Percentiles rank a stretch among this genome's conserved stretches.
phyloP scores from a whole-genome alignment of 2,888 invertebrate species.

The Dryocosmus kuriphilus region DNA sequence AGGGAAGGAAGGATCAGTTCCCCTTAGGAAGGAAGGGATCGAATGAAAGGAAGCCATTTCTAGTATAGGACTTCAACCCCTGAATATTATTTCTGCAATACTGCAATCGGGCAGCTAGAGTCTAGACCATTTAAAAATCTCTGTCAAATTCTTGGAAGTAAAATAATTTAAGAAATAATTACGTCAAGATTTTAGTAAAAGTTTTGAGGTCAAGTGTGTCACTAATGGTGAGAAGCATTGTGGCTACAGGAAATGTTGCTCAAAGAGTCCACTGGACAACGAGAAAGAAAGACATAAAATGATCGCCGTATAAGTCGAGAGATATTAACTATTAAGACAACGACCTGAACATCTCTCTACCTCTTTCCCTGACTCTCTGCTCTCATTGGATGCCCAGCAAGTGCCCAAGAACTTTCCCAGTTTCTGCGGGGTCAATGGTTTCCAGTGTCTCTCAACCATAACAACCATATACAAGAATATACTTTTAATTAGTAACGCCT shows the following conservation, averaged over 20 bases:
- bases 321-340: slow-evolving; percentile 38
- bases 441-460: slow-evolving; percentile 42
- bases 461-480: slow-evolving; percentile 10
- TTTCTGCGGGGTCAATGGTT: slow-evolving; percentile 47
- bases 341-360: slow-evolving; percentile 18
- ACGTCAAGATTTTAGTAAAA: not conserved
- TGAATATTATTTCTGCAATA: not conserved
- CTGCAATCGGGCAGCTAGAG: not conserved
- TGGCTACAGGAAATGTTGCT: not conserved
- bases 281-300: slow-evolving; percentile 3
- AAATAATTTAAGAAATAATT: not conserved
- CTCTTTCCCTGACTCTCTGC: slow-evolving; percentile 11
- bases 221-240: not conserved
- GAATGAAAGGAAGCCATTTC: slow-evolving; percentile 45
- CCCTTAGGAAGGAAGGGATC: slow-evolving; percentile 47
- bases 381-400: slow-evolving; percentile 39
- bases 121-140: not conserved
- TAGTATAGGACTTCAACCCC: slow-evolving; percentile 7
- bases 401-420: slow-evolving; percentile 48
- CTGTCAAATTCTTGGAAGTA: not conserved
- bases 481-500: slow-evolving; percentile 28
- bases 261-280: slow-evolving; percentile 7
- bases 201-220: not conserved
- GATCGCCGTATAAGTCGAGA: slow-evolving; percentile 8
- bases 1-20: slow-evolving; percentile 44